Conservation (phyloP, 2,797 vertebrate genomes). For the Pseudopleuronectes americanus region DNA sequence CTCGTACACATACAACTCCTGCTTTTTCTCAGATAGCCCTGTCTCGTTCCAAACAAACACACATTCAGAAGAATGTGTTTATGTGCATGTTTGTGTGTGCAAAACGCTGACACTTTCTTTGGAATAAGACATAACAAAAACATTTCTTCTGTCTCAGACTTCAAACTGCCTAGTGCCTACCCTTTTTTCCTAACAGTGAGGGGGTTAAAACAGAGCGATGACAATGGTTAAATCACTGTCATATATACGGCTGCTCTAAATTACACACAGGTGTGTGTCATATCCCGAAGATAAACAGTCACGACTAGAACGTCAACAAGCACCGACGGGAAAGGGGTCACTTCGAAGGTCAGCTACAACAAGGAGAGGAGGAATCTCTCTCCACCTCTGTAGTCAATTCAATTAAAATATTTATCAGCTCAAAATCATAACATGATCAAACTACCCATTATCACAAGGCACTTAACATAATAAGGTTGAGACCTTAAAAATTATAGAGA, state of each 20-base stretch:
- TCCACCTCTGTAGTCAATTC: slow-evolving; percentile 10
- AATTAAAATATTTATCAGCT: too few relatives aligned
- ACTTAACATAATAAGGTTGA: too few relatives aligned
- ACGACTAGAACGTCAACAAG: slow-evolving; percentile 52
- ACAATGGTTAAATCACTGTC: slow-evolving; percentile 58
- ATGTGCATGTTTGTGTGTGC: slow-evolving; percentile 52
- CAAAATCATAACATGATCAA: too few relatives aligned
- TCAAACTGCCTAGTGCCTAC: slow-evolving; percentile 28
- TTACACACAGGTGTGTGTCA: slow-evolving; percentile 51
- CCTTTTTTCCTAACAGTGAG: slow-evolving; percentile 32
- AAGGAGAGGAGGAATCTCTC: slow-evolving; percentile 28
- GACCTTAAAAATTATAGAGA: too few relatives aligned
- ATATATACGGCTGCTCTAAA: slow-evolving; percentile 46
- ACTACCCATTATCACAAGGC: too few relatives aligned
- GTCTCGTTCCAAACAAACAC: slow-evolving; percentile 43
- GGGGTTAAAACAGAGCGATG: slow-evolving; percentile 54
- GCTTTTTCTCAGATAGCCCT: slow-evolving; percentile 41
- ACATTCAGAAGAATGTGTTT: slow-evolving; percentile 31
- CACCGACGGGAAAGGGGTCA: slow-evolving; percentile 58
- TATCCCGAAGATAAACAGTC: slow-evolving; percentile 42
- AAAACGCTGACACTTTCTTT: slow-evolving; percentile 68
- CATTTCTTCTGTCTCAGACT: slow-evolving; percentile 23
- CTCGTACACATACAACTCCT: slow-evolving; percentile 20
- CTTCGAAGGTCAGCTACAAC: slow-evolving; percentile 39
- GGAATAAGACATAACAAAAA: slow-evolving; percentile 64